Base-by-base conservation (phyloP, 2,888 invertebrate genomes). In the Pycnomerus fuliginosus region DNA sequence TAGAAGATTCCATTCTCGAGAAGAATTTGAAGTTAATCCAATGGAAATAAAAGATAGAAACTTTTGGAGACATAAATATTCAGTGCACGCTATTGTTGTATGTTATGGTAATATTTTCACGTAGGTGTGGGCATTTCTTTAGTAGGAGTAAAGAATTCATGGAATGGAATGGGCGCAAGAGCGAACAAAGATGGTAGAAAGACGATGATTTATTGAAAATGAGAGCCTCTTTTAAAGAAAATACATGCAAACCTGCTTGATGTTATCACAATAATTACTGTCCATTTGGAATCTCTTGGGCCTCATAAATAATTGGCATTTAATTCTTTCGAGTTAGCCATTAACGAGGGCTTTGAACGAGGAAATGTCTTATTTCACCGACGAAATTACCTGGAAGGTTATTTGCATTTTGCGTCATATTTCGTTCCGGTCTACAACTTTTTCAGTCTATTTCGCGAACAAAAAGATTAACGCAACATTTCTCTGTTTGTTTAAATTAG, bases 391-490 rank as follows among this genome's bases (percentile, higher is more conserved):
- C n/a, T n/a, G n/a, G n/a, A n/a, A n/a, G n/a, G 8, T 7, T 28
- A 41, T 41, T 41, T 28, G 28, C 34, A 34, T 35, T 39, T 35
- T 45, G 25, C 45, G 36, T 36, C 41, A 41, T 14, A 28, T 34
- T 35, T 36, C 37, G 46, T 46, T 37, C 24, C 46, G 46, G 28
- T 41, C 17, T 40, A 25, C 33, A 27, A 14, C 28, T 46, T 41
- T 37, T 41, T 37, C 37, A 46, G 37, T 46, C 46, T 33, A 46
- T 46, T 46, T 46, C 36, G 12, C 24, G 27, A 43, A 43, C 37
- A 28, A 31, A 46, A 23, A 37, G 22, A 25, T 31, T 40, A 32
- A 24, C 27, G 36, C 41, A 31, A 22, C 30, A 39, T 35, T 39
- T 35, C 35, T 35, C 32, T 24, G 28, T 40, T 45, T 41, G 16